A percentile compares a stretch with the other conserved stretches of the same genome.
Conservation (phyloP, 2,888 invertebrate genomes). For the Meta bourneti region DNA sequence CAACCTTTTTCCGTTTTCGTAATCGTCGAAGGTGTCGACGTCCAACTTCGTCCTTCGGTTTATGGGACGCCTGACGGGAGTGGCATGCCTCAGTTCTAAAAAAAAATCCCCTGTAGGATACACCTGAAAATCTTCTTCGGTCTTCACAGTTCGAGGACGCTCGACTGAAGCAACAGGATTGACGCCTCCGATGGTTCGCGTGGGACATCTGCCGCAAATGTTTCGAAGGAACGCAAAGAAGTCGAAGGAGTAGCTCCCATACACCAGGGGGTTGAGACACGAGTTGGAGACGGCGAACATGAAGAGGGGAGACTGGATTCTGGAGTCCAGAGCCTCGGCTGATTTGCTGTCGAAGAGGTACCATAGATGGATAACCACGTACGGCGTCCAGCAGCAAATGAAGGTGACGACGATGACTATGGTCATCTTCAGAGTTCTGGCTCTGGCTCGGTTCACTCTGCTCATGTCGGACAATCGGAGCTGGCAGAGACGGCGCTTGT, state of each 20-base stretch:
- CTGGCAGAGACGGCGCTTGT: constrained; percentile 82
- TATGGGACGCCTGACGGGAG: not conserved
- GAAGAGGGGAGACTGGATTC: constrained; percentile 82
- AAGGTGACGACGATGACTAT: constrained; percentile 89
- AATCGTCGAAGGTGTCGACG: no score
- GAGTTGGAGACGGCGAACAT: constrained; percentile 90
- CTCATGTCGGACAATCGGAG: constrained; percentile 86
- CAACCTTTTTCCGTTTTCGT: no score
- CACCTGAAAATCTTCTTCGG: not conserved
- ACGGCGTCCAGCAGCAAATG: constrained; percentile 89
- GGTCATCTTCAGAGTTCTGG: constrained; percentile 88
- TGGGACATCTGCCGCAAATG: not conserved
- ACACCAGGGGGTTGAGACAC: constrained; percentile 89
- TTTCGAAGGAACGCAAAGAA: not conserved
- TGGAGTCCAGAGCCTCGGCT: constrained; percentile 85
- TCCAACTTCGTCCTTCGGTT: not conserved
- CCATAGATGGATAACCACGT: constrained; percentile 88
- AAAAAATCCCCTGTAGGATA: not conserved
- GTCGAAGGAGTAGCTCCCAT: constrained; percentile 85
- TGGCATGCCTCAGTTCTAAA: not conserved
- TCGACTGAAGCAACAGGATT: not conserved
- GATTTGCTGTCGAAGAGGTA: constrained; percentile 85
- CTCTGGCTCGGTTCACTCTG: constrained; percentile 86
- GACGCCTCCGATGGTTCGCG: not conserved
- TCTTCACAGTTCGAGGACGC: not conserved